Conservation (phyloP, 2,888 invertebrate genomes). For the Drosophila quinaria region DNA sequence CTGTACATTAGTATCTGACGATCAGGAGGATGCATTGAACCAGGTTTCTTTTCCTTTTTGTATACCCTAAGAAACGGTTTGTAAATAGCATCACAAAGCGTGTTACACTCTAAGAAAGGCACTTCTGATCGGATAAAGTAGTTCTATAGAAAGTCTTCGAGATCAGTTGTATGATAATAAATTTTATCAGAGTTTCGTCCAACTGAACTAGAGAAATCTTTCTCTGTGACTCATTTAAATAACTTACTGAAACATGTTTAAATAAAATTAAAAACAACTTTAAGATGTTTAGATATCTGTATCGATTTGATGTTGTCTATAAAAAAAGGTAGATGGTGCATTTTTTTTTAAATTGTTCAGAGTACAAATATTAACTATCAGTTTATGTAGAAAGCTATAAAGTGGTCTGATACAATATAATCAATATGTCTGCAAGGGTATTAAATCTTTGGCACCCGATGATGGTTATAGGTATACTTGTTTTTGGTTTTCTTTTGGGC, state of each 20-base stretch:
- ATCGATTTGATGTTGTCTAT: no score
- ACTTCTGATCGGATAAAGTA: neutral
- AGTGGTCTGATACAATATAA: neutral
- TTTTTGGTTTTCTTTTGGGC: constrained; percentile 26
- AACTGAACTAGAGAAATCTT: no score
- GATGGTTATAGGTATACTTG: constrained; percentile 1
- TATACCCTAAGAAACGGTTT: constrained; percentile 15
- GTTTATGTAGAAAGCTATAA: neutral
- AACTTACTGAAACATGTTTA: no score
- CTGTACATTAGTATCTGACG: constrained; percentile 58
- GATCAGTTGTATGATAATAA: neutral
- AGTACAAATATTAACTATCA: no score
- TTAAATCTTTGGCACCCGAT: constrained; percentile 9
- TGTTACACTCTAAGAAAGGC: neutral
- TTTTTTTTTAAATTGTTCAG: no score
- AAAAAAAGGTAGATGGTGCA: no score
- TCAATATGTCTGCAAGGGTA: constrained; percentile 14
- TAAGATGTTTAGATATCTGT: no score
- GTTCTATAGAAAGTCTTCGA: neutral
- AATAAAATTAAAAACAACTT: no score
- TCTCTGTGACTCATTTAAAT: no score
- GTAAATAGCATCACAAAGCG: neutral
- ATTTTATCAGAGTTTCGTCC: no score
- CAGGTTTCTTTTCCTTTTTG: constrained; percentile 35
- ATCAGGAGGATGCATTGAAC: constrained; percentile 50